Percentiles rank a stretch among this genome's conserved stretches.
Evolutionary conservation across 1,140 invertebrate species (phyloP).

Genomic region (Anastrepha obliqua): DNA sequence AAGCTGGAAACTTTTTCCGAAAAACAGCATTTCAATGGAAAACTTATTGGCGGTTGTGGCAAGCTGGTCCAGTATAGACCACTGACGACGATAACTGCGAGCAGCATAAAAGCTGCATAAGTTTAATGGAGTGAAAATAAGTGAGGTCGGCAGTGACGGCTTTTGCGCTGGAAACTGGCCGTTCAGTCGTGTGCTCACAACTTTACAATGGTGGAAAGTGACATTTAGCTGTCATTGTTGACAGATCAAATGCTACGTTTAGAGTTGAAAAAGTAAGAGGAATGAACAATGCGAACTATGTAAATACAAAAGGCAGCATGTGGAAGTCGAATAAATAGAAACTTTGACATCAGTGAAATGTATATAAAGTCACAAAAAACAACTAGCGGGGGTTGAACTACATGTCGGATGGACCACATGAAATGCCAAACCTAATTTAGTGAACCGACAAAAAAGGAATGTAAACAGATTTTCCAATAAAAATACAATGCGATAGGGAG

Average conservation of each 20-base stretch:
- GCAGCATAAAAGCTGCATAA: not conserved
- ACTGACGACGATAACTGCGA: not conserved
- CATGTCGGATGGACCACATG: not conserved
- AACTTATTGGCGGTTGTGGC: slow-evolving; percentile 17
- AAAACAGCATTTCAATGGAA: slow-evolving; percentile 13
- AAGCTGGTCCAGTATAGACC: not conserved
- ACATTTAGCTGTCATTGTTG: slow-evolving; percentile 53
- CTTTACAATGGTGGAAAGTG: slow-evolving; percentile 9
- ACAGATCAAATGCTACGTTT: slow-evolving; percentile 17
- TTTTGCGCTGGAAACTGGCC: not conserved
- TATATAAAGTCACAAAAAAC: not conserved
- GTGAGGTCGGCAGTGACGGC: not conserved
- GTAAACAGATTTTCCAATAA: not conserved
- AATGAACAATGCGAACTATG: not conserved
- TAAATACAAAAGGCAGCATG: not conserved
- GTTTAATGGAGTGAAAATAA: slow-evolving; percentile 41
- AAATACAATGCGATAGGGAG: not conserved
- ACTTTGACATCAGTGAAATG: slow-evolving; percentile 38
- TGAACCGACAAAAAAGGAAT: not conserved
- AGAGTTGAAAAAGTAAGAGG: not conserved
- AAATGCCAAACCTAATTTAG: not conserved
- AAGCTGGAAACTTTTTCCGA: slow-evolving; percentile 36
- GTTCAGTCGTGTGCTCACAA: not conserved
- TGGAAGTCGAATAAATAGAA: not conserved
- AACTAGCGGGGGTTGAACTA: not conserved